These are phyloP conservation scores for Euborellia annulipes DNA, from an alignment of 1,140 invertebrate genomes.

Conservation along the genomic window DNA sequence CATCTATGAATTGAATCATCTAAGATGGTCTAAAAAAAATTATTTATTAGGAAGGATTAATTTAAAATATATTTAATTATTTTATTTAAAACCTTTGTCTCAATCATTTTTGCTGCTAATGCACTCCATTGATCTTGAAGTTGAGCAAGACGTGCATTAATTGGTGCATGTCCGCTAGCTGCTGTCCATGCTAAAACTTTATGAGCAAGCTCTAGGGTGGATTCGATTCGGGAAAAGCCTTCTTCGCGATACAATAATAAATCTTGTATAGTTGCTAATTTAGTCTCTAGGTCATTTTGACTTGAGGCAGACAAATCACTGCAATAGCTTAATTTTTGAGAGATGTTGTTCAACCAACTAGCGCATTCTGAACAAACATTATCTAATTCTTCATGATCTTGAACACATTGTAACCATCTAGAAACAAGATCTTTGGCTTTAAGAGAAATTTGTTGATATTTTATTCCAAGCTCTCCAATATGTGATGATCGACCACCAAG, in stretches of 20 bases:
- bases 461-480: slow-evolving; percentile 72
- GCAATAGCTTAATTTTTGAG: slow-evolving; percentile 69
- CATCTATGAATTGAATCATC: slow-evolving; percentile 81
- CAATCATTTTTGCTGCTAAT: slow-evolving; percentile 72
- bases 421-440: slow-evolving; percentile 82
- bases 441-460: slow-evolving; percentile 76
- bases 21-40: slow-evolving; percentile 38
- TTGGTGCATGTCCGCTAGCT: slow-evolving; percentile 65
- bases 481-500: slow-evolving; percentile 46
- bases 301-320: slow-evolving; percentile 62
- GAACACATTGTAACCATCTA: slow-evolving; percentile 84
- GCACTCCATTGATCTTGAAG: slow-evolving; percentile 83
- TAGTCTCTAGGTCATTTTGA: slow-evolving; percentile 71
- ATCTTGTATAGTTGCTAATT: slow-evolving; percentile 69
- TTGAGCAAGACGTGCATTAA: slow-evolving; percentile 65
- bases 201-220: slow-evolving; percentile 74
- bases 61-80: background rate
- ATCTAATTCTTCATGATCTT: slow-evolving; percentile 76
- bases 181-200: slow-evolving; percentile 85
- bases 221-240: slow-evolving; percentile 73
- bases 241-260: slow-evolving; percentile 78
- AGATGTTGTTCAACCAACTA: slow-evolving; percentile 71
- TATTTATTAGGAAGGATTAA: background rate
- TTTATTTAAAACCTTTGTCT: slow-evolving; percentile 43
- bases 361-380: slow-evolving; percentile 60